A percentile compares a stretch with the other conserved stretches of the same genome.
Evolutionary conservation across 2,113 vertebrate species (phyloP).

Genomic region (Circaetus gallicus): DNA sequence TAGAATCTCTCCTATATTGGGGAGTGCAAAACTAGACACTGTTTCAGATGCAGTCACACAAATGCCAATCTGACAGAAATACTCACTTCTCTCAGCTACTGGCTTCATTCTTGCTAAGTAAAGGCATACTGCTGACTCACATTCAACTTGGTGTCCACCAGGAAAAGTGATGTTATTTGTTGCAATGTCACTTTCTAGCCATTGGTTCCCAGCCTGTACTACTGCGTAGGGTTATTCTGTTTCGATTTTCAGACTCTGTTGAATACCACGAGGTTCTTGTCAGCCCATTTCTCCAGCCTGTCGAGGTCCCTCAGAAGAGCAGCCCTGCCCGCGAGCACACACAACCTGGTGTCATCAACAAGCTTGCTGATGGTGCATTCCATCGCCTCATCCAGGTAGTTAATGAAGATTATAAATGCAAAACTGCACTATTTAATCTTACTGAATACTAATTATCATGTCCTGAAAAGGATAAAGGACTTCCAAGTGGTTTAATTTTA

Average conservation of each 20-base stretch:
- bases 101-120: not conserved
- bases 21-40: not conserved
- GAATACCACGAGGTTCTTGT: not conserved
- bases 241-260: not conserved
- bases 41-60: not conserved
- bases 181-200: rapidly evolving
- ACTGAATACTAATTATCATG: not conserved
- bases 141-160: not conserved
- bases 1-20: not conserved
- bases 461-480: not conserved
- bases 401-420: conserved; percentile 5
- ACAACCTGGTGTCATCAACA: not conserved
- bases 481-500: conserved; percentile 1
- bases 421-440: not conserved
- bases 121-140: not conserved
- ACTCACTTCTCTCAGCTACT: not conserved
- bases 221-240: rapidly evolving
- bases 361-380: not conserved
- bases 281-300: not conserved
- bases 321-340: not conserved
- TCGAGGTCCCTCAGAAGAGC: not conserved
- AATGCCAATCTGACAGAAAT: not conserved
- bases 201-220: rapidly evolving
- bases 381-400: not conserved
- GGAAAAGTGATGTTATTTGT: not conserved